Evolutionary conservation across 2,113 vertebrate genomes (phyloP).

Genomic region (Podarcis raffonei): DNA sequence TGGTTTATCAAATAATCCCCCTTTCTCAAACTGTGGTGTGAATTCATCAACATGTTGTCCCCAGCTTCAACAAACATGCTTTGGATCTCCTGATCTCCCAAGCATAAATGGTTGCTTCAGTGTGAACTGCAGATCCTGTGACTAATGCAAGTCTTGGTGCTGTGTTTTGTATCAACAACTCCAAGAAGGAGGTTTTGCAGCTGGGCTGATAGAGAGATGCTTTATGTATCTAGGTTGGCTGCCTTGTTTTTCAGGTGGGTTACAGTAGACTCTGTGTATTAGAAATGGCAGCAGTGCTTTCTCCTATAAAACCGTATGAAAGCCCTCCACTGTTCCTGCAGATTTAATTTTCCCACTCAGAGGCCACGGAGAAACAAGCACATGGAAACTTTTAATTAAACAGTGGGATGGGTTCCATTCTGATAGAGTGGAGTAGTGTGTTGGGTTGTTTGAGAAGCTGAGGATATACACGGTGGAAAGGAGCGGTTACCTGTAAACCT

Average conservation of each 20-base stretch:
- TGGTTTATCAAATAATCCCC: background rate
- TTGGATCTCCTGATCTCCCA: background rate
- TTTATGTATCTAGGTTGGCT: conserved; percentile 42
- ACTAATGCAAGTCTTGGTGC: conserved; percentile 22
- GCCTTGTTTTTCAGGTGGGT: conserved; percentile 6
- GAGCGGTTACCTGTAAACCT: conserved; percentile 39
- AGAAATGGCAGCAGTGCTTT: conserved; percentile 20
- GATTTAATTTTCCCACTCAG: conserved; percentile 38
- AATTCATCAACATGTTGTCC: background rate
- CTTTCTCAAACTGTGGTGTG: background rate
- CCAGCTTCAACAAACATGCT: background rate
- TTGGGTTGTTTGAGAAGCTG: conserved; percentile 45
- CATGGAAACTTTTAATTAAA: conserved; percentile 69
- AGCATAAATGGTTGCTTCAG: background rate
- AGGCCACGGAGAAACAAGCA: conserved; percentile 29
- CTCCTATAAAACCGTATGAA: conserved; percentile 58
- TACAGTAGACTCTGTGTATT: conserved; percentile 38
- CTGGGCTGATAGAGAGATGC: conserved; percentile 43
- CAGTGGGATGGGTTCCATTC: conserved; percentile 15
- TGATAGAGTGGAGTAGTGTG: conserved; percentile 33
- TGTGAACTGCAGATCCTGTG: conserved; percentile 21
- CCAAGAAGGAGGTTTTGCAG: conserved; percentile 22
- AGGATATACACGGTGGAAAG: conserved; percentile 33
- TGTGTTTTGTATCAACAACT: conserved; percentile 15
- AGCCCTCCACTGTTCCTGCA: conserved; percentile 41